phyloP scores from a whole-genome alignment of 2,888 invertebrate species.

The Monopis laevigella region DNA sequence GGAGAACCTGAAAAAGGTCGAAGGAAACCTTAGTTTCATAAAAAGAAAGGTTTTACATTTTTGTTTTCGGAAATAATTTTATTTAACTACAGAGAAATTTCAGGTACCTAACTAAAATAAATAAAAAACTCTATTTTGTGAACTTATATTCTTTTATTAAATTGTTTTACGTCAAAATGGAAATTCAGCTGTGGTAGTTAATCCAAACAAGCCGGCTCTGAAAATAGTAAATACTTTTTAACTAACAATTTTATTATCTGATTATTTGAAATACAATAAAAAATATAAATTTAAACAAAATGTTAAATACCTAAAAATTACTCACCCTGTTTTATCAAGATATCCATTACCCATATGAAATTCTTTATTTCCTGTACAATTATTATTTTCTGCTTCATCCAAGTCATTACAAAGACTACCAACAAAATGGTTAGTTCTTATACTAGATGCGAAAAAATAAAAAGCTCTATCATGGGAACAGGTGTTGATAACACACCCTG shows the following conservation, averaged over 20 bases:
- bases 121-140: too few relatives aligned
- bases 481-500: conserved; percentile 36
- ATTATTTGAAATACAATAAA: background rate
- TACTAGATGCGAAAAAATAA: conserved; percentile 36
- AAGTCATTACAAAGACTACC: conserved; percentile 32
- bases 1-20: too few relatives aligned
- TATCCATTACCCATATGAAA: conserved; percentile 36
- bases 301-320: background rate
- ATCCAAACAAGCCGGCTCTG: conserved; percentile 23
- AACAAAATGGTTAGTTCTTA: conserved; percentile 33
- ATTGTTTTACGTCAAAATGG: conserved; percentile 19
- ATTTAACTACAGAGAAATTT: too few relatives aligned
- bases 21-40: too few relatives aligned
- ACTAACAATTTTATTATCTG: background rate
- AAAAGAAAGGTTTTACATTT: too few relatives aligned
- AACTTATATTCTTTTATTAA: too few relatives aligned
- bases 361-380: conserved; percentile 27
- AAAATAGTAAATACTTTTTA: conserved; percentile 15
- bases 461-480: conserved; percentile 43
- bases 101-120: too few relatives aligned
- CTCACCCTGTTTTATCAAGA: conserved; percentile 33
- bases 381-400: conserved; percentile 28
- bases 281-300: background rate
- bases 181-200: conserved; percentile 21
- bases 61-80: too few relatives aligned